phyloP scores from a whole-genome alignment of 2,113 vertebrate genomes.

The Hemichromis elongatus region DNA sequence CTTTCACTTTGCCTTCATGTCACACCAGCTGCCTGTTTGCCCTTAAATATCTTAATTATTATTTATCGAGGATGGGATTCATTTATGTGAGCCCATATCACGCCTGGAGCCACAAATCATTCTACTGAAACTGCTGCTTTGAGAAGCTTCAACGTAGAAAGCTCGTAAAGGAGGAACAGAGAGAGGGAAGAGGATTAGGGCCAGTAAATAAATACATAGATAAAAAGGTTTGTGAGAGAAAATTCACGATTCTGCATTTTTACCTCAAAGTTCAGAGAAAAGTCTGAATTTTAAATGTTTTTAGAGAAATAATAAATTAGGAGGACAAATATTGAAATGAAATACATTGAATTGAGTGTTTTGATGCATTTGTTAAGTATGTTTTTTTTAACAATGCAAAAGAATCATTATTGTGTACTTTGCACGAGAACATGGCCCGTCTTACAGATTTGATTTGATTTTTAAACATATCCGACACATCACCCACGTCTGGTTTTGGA shows the following conservation, averaged over 20 bases:
- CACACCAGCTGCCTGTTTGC: not conserved
- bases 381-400: not conserved
- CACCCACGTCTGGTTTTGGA: not conserved
- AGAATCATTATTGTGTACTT: not conserved
- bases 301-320: not conserved
- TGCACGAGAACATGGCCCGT: not conserved
- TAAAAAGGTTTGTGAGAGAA: not conserved
- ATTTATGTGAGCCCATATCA: not conserved
- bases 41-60: not conserved
- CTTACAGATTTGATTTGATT: not conserved
- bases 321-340: not conserved
- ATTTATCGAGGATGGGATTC: not conserved
- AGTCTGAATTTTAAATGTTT: not conserved
- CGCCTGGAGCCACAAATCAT: not conserved
- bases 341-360: not conserved
- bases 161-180: not conserved
- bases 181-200: not conserved
- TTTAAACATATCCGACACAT: not conserved
- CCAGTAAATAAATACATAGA: not conserved
- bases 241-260: not conserved
- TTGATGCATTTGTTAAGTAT: not conserved
- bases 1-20: constrained; percentile 1
- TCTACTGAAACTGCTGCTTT: not conserved
- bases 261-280: not conserved
- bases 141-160: not conserved